Evolutionary conservation across 2,797 vertebrate species (phyloP), one percentile per base, ranked within the genome.

Genomic region (Clarias pachynema): DNA sequence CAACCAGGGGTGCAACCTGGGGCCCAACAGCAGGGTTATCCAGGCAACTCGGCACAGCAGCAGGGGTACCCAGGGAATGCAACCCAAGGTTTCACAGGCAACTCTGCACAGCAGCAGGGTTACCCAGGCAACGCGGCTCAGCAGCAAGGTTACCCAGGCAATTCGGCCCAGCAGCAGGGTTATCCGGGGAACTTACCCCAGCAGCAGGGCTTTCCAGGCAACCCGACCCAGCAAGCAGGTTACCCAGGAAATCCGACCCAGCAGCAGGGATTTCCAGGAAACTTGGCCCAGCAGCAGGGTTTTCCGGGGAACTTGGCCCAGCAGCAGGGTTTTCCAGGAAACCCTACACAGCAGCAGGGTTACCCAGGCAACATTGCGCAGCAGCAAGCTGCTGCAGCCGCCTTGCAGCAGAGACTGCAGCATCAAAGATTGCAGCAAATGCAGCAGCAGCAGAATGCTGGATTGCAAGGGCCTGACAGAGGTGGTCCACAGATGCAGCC

Each of bases 391-490:
- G 91, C 94, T 88, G 91, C 96, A 0, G 95, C 94, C 0, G 96
- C 95, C 12, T 89, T 94, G 29, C 95, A 98, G 92, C 96, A 97
- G 84, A 95, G 97, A 88, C 96, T 98, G 62, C 96, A 96, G 82
- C 97, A 98, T 92, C 96, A 97, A 89, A 95, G 96, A 87, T 95
- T 96, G 94, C 97, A 97, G 94, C 97, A 97, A 89, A 96, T 95
- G 85, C 92, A 93, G 84, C 92, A 93, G 72, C 92, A 95, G 87
- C 95, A 97, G 93, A 97, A 96, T 81, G 94, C 90, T 86, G 95
- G 97, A 94, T 94, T 94, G 18, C 92, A 90, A 66, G 93, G 91
- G 22, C 85, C 91, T 0, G 95, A 95, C 3, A 85, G 90, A 4
- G 94, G 92, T 0, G 95, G 95, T 44, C 96, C 97, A 53, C 93